phyloP scores from a whole-genome alignment of 2,888 invertebrate species.

The Tortricodes alternella region DNA sequence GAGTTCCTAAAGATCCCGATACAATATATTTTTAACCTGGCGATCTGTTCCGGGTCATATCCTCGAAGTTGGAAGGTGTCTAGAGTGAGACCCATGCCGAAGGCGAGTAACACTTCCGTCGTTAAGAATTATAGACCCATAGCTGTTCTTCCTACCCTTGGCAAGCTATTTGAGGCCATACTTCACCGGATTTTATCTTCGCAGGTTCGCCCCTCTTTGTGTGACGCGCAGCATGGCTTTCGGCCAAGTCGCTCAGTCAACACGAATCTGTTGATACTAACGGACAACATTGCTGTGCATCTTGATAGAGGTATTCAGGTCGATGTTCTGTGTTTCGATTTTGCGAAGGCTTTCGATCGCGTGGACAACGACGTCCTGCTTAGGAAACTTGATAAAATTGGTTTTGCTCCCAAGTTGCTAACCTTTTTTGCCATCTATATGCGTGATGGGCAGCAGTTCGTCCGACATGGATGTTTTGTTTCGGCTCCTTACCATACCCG shows the following conservation, averaged over 20 bases:
- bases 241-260: constrained; percentile 28
- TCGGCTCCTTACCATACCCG: too few relatives aligned
- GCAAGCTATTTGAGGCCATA: neutral
- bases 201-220: neutral
- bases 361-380: constrained; percentile 29
- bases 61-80: neutral
- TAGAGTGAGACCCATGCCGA: neutral
- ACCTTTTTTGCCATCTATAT: constrained; percentile 25
- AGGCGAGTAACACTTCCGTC: neutral
- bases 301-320: constrained; percentile 27
- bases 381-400: constrained; percentile 16
- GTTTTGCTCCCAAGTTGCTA: constrained; percentile 26
- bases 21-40: neutral
- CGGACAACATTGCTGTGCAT: constrained; percentile 15
- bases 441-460: constrained; percentile 13
- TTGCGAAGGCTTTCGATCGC: constrained; percentile 22
- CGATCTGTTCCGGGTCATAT: neutral
- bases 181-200: neutral
- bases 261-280: constrained; percentile 28
- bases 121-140: too few relatives aligned
- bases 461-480: constrained; percentile 16
- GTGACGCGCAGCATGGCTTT: constrained; percentile 30
- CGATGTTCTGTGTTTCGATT: constrained; percentile 31
- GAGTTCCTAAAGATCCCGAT: neutral
- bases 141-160: neutral